Evolutionary conservation across 2,797 vertebrate genomes (phyloP).

Genomic region (Protosalanx chinensis): DNA sequence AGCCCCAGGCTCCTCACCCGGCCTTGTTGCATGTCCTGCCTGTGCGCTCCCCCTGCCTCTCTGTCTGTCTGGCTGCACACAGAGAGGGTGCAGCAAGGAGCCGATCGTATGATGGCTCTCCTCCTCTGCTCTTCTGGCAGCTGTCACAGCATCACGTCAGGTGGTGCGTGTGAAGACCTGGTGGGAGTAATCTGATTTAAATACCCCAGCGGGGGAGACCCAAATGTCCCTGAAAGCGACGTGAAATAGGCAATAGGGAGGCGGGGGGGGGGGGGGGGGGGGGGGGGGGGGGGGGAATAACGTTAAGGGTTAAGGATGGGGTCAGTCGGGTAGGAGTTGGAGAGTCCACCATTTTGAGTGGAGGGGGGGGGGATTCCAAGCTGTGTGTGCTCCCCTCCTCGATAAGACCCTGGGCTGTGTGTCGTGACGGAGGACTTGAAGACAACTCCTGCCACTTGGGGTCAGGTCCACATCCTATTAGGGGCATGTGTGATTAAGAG

Average conservation of each 20-base stretch:
- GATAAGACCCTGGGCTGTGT: neutral
- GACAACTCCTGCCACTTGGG: neutral
- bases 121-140: neutral
- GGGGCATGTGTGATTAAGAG: slow-evolving; percentile 45
- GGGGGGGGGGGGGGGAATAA: no score
- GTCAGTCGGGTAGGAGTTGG: no score
- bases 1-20: slow-evolving; percentile 49
- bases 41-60: neutral
- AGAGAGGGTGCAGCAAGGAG: no score
- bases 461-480: slow-evolving; percentile 36
- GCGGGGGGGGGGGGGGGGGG: no score
- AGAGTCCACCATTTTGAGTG: no score
- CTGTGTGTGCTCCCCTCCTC: neutral
- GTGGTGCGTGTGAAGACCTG: no score
- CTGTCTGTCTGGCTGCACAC: neutral
- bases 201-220: no score
- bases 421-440: neutral
- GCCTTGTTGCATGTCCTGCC: slow-evolving; percentile 22
- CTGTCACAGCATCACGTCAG: neutral
- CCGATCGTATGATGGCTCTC: neutral
- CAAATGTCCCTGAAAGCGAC: no score
- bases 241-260: no score
- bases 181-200: no score
- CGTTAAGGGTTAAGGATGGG: no score
- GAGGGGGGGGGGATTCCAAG: no score